Evolutionary conservation across 2,888 invertebrate species (phyloP), one percentile per base, ranked within the genome.

Genomic region (Venustoraphidia nigricollis): DNA sequence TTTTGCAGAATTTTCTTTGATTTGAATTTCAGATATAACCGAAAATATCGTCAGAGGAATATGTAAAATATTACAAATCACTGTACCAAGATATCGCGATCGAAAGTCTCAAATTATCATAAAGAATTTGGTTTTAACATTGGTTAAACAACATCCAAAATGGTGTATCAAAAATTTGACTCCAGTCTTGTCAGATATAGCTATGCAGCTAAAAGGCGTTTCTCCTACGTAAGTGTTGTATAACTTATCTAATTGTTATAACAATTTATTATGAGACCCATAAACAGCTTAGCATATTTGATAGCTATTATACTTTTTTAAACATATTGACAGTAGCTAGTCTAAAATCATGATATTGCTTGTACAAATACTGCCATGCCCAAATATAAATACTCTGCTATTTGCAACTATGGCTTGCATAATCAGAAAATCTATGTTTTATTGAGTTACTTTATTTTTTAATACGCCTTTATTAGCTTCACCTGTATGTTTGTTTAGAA

Each of bases 31-130:
- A 91, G 91, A 80, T 53, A 79, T 90, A 52, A 84, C 81, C 57
- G 83, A 88, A 57, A 76, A 77, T 57, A 81, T 83, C 48, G 75
- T 90, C 41, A 78, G 81, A 56, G 88, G 83, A 52, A 76, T 91
- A 49, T 88, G 89, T 59, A 82, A 84, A 60, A 75, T 83, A 50
- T 67, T 91, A 56, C 77, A 81, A 36, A 72, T 83, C 49, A 87
- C 88, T 1, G 67, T 93, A 54, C 82, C 82, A 51, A 76, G 86
- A 55, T 93, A 92, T 62, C 73, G 81, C 57, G 91, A 92, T 65
- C 75, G 78, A 37, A 71, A 77, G 46, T 92, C 92, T 1, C 84
- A 88, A 61, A 73, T 76, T 11, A 77, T 84, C 57, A 79, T 92
- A 8, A 77, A 77, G 54, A 73, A 76, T 51, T 67, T 92, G 47